Base-by-base conservation (phyloP, 2,113 vertebrate genomes). In the Halichoeres trimaculatus region DNA sequence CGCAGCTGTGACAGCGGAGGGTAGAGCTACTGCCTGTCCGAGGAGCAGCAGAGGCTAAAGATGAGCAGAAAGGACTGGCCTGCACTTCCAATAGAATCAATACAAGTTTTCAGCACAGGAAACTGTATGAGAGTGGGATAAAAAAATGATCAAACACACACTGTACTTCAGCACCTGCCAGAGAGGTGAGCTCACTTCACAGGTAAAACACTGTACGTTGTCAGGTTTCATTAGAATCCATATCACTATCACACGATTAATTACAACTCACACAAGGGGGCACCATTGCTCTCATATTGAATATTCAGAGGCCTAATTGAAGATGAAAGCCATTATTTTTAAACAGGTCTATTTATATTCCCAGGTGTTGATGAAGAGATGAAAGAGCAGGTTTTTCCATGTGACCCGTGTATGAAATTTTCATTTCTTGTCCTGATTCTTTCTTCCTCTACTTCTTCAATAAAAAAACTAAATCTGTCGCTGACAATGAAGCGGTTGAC, bases 241-340 rank as follows among this genome's bases (percentile, higher is more conserved):
- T 8, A 41, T 81, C 52, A 65, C 51, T 10, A 59, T 53, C 43
- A 67, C 19, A 77, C 61, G 74, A 45, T 78, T 75, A 70, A 83
- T 86, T 75, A 52, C 26, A 63, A 41, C 70, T 64, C 66, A 85
- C 91, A 89, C 88, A 83, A 91, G 91, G 86, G 89, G 91, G 88
- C 91, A 88, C 84, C 78, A 87, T 90, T 87, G 84, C 80, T 81
- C 83, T 85, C 88, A 76, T 57, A 73, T 84, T 82, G 59, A 80
- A 73, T 75, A 79, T 83, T 69, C 74, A 74, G 54, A 55, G 34
- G 13, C 2, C 1, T 78, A 84, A 88, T 74, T 85, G 85, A 89
- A 78, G 85, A 87, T 90, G 81, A 92, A 87, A 88, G 85, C 14
- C 34, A 81, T 85, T 89, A 83, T 87, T 87, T 89, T 89, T 89